Evolutionary conservation across 2,888 invertebrate species (phyloP), one percentile per base, ranked within the genome.

Genomic region (Mythimna vitellina): DNA sequence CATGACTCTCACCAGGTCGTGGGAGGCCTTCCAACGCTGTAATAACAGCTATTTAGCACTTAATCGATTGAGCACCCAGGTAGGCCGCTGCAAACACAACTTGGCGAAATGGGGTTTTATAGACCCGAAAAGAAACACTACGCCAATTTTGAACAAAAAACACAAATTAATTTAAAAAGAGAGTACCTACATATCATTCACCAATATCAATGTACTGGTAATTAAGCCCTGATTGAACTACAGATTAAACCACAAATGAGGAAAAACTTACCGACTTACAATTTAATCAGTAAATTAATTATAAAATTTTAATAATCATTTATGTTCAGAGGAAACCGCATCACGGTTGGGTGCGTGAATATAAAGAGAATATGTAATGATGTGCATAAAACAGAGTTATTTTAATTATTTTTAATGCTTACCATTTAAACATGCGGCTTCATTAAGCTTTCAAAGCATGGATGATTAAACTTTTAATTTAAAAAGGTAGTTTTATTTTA

Each of bases 341-440:
- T 10, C 42, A 53, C 60, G 25, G 22, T 42, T 54, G 53, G 61
- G 12, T 46, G n/a, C 10, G 7, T 22, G 35, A 22, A 38, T 17
- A 57, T 42, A 57, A 51, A 63, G 73, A 22, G 49, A 63, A 38
- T 49, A 29, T 57, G 22, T 42, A 61, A 60, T 61, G 25, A 20
- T 60, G 54, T 60, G 42, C 51, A 54, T 61, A 25, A 3, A 29
- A 61, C 22, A 3, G 3, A 6, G 38, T 1, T 42, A 14, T 22
- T 25, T 70, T 70, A 32, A 54, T 71, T 70, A 72, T 71, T 54
- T 70, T 54, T 60, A 46, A 35, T n/a, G 42, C 25, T 17, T 51
- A 20, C 1, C 38, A 60, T 70, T 38, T 61, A 14, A 38, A n/a
- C 6, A 20, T 29, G 14, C 25, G 46, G 25, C 25, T 38, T 72